Percentiles rank a stretch among this genome's conserved stretches.
Conservation (phyloP, 2,888 invertebrate species). For the Panzeria rudis region DNA sequence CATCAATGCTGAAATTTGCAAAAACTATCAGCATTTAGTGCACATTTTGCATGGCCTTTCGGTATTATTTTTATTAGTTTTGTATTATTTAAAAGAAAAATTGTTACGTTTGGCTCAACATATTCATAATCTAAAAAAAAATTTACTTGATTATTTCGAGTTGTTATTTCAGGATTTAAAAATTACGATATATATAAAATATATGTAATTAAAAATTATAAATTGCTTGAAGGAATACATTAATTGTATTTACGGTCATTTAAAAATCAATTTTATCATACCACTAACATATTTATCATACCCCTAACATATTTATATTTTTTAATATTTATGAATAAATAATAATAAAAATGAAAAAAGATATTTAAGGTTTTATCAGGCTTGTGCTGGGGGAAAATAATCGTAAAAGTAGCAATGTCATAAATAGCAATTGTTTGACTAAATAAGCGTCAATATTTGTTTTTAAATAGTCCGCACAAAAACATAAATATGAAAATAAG, state of each 20-base stretch:
- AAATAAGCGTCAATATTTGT: too few relatives aligned
- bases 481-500: too few relatives aligned
- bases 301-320: neutral
- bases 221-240: neutral
- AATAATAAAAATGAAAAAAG: neutral
- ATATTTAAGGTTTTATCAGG: too few relatives aligned
- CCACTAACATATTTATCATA: neutral
- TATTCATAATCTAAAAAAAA: too few relatives aligned
- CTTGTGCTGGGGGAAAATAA: neutral
- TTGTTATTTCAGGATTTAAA: too few relatives aligned
- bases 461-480: too few relatives aligned
- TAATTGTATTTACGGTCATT: conserved; percentile 20
- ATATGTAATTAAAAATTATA: too few relatives aligned
- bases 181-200: too few relatives aligned
- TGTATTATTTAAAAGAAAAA: neutral
- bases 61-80: neutral
- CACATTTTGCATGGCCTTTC: neutral
- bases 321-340: neutral
- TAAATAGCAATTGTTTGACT: too few relatives aligned
- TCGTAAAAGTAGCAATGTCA: neutral
- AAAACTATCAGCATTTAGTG: neutral
- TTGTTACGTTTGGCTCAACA: neutral
- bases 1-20: neutral
- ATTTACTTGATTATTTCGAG: too few relatives aligned
- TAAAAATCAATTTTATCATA: conserved; percentile 38